Percentiles rank a stretch among this genome's conserved stretches.
Conservation (phyloP, 2,888 invertebrate species). For the Baccha elongata region DNA sequence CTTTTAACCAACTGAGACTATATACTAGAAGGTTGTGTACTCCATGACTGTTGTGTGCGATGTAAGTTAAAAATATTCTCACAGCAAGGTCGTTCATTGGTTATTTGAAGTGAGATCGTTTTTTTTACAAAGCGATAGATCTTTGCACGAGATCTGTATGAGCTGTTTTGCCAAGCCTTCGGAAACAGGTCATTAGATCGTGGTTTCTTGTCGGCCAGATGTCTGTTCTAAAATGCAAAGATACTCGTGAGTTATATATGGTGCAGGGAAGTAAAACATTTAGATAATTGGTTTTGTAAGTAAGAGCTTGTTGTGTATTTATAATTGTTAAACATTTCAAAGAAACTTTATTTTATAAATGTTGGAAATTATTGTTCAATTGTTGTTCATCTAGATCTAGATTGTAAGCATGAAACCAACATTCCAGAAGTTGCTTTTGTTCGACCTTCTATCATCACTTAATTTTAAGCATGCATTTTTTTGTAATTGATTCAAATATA, state of each 20-base stretch:
- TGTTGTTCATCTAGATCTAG: no score
- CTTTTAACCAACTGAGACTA: slow-evolving; percentile 9
- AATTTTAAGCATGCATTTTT: no score
- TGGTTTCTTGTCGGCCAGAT: slow-evolving; percentile 42
- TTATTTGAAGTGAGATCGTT: slow-evolving; percentile 11
- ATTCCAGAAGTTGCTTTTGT: no score
- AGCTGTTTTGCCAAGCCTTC: slow-evolving; percentile 21
- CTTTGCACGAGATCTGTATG: not conserved
- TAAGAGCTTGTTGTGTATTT: not conserved
- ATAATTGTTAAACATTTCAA: not conserved
- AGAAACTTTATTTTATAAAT: no score
- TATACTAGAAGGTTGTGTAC: slow-evolving; percentile 35
- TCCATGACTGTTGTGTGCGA: slow-evolving; percentile 37
- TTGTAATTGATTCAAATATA: no score
- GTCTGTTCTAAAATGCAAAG: slow-evolving; percentile 2
- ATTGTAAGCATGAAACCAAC: no score
- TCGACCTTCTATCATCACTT: no score
- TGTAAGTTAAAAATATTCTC: slow-evolving; percentile 49
- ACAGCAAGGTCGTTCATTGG: slow-evolving; percentile 40
- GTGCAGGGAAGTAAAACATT: not conserved
- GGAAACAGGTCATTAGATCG: slow-evolving; percentile 47
- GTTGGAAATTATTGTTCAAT: no score
- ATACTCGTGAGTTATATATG: not conserved
- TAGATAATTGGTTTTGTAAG: slow-evolving; percentile 4
- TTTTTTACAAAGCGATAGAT: not conserved